Base-by-base conservation (phyloP, 2,113 vertebrate genomes). In the Ceyx margarethae region DNA sequence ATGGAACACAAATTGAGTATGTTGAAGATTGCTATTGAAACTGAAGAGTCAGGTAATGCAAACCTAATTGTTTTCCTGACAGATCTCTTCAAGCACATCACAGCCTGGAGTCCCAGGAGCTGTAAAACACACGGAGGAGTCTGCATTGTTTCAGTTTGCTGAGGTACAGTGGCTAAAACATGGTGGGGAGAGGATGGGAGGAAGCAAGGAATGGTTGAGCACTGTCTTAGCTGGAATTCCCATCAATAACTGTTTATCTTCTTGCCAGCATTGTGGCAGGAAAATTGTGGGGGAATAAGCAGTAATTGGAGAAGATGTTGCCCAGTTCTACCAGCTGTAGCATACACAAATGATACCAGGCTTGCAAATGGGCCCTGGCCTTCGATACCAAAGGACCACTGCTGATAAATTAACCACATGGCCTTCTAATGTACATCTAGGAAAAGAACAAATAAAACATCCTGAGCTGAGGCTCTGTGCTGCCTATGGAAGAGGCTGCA, bases 141-240 rank as follows among this genome's bases (percentile, higher is more conserved):
- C 98, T 28, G 96, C 98, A 40, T 94, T 98, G 85, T 98, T 98
- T 96, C 98, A 98, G 92, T 98, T 98, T 95, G 97, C 98, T 91
- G 98, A 98, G 98, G 98, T 98, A 98, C 57, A 81, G 64, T 64
- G 77, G 28, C 79, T 89, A 50, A 86, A 72, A 65, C 33, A 21
- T 15, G 51, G 21, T 37, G 23, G 42, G 20, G 87, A 58, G 58
- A 65, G 46, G 80, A 58, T 78, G 60, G 87, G 69, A 85, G 77
- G 68, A 72, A 94, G 58, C 31, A 56, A 29, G 25, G 51, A 62
- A 61, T 76, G 48, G 35, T 66, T 61, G 20, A 90, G 43, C 53
- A 48, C 46, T 79, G 17, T 66, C 35, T 87, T n/a, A 48, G 17
- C 60, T 64, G 35, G 15, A 22, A 35, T 77, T 68, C 21, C 43